A percentile compares a stretch with the other conserved stretches of the same genome.
Conservation (phyloP, 2,113 vertebrate genomes). For the Mustelus asterias region DNA sequence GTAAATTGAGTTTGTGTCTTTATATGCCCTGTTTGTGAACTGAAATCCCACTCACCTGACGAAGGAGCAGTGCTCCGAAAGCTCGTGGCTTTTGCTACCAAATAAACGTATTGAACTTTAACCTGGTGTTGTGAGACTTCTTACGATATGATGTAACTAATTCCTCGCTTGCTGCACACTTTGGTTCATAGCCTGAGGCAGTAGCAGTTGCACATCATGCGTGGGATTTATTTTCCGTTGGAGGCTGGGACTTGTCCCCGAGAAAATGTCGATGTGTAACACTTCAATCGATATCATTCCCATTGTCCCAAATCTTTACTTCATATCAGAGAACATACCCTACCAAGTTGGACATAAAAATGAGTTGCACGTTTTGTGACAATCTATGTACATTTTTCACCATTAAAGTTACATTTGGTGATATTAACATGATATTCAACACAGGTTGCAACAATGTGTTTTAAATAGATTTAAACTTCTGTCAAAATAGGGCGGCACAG, state of each 20-base stretch:
- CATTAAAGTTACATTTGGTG: background rate
- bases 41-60: too few relatives aligned
- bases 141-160: background rate
- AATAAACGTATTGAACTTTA: too few relatives aligned
- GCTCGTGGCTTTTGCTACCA: too few relatives aligned
- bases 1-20: too few relatives aligned
- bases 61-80: too few relatives aligned
- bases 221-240: background rate
- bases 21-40: too few relatives aligned
- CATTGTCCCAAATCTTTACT: background rate
- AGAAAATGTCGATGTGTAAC: background rate
- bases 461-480: background rate
- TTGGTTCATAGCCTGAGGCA: background rate
- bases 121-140: too few relatives aligned
- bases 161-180: background rate
- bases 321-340: background rate
- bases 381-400: background rate
- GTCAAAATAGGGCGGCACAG: too few relatives aligned
- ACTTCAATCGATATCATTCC: background rate
- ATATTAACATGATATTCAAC: background rate
- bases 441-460: background rate
- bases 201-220: background rate
- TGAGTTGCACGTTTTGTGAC: background rate
- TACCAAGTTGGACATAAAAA: background rate
- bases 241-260: background rate